Evolutionary conservation across 2,113 vertebrate genomes (phyloP).

Genomic region (Labrus mixtus): DNA sequence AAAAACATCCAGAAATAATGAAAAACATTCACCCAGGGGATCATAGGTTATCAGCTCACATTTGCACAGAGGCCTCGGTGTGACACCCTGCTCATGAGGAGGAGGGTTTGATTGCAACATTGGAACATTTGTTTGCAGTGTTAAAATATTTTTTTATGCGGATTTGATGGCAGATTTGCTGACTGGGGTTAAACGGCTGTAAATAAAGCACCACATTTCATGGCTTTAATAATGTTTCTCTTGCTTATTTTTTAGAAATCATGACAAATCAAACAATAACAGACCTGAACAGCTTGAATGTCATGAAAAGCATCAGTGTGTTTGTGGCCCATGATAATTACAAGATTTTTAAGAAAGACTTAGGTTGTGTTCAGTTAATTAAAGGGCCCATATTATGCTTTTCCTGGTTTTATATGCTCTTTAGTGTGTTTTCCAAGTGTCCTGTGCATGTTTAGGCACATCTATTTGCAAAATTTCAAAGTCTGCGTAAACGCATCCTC

Average conservation of each 20-base stretch:
- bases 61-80: conserved; percentile 25
- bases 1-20: conserved; percentile 17
- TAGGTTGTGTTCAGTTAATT: background rate
- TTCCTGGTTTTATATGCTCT: no score
- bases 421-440: no score
- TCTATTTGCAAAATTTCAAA: no score
- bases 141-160: conserved; percentile 3
- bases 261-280: conserved; percentile 38
- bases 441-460: no score
- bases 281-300: conserved; percentile 20
- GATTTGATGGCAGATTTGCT: conserved; percentile 36
- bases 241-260: background rate
- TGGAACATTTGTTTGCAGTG: conserved; percentile 8
- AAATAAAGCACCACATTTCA: background rate
- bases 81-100: conserved; percentile 15
- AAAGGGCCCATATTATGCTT: no score
- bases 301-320: conserved; percentile 27
- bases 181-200: background rate
- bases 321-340: conserved; percentile 20
- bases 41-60: conserved; percentile 49
- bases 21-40: conserved; percentile 47
- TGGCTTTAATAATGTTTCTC: background rate
- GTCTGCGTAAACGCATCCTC: no score
- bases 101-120: conserved; percentile 10
- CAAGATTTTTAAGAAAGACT: conserved; percentile 27